A percentile compares a stretch with the other conserved stretches of the same genome.
phyloP scores from a whole-genome alignment of 2,113 vertebrate species.

The Azemiops feae region DNA sequence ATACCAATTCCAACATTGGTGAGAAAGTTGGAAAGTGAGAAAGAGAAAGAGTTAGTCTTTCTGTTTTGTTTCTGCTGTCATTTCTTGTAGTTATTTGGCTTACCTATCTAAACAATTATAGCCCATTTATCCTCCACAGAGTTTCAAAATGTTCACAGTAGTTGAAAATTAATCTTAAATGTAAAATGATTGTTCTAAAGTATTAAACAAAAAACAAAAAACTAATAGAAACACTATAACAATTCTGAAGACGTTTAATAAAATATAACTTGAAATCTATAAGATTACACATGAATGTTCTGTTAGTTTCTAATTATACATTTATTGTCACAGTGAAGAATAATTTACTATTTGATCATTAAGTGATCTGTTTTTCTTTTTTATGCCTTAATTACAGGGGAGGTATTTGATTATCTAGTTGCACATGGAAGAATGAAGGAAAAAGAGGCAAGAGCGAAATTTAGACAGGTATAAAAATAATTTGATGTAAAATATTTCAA shows the following conservation, averaged over 20 bases:
- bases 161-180: background rate
- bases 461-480: conserved; percentile 89
- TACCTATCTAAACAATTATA: background rate
- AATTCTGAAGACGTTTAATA: background rate
- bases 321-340: background rate
- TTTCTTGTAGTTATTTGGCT: background rate
- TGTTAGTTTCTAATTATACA: background rate
- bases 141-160: background rate
- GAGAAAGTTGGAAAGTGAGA: background rate
- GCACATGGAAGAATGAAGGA: conserved; percentile 99
- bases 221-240: background rate
- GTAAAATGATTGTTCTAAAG: background rate
- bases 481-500: background rate
- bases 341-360: conserved; percentile 22
- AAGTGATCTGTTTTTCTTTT: conserved; percentile 3
- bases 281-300: background rate
- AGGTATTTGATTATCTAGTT: conserved; percentile 98
- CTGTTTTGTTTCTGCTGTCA: background rate
- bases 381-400: conserved; percentile 79
- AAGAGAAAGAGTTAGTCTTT: background rate
- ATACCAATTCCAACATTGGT: background rate
- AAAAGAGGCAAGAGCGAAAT: conserved; percentile 98
- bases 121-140: background rate
- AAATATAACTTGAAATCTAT: background rate
- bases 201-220: background rate